Evolutionary conservation across 2,888 invertebrate genomes (phyloP), one percentile per base, ranked within the genome.

Genomic region (Mesorhabditis spiculigera): DNA sequence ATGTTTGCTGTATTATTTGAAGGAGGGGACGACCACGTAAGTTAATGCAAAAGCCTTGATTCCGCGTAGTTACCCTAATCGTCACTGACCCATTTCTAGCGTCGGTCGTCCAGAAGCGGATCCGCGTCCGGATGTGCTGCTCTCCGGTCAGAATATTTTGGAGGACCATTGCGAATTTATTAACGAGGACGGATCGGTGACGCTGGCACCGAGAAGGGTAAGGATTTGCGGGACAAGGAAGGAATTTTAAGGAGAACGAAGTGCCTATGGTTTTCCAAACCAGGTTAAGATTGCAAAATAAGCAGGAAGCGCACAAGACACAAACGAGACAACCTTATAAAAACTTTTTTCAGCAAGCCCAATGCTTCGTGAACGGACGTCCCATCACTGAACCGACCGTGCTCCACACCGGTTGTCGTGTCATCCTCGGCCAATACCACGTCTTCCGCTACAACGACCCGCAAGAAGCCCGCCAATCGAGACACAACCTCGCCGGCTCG

Each of bases 381-480:
- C 92, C 93, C 88, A 90, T 93, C 65, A 63, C 66, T 2, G 93
- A 94, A 85, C 91, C 94, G 0, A 91, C 92, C 69, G 90, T 92
- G 67, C 89, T 98, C 67, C 93, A 93, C 88, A 95, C 94, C 0
- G 98, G 97, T 0, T 94, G 94, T 1, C 91, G 98, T 70, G 95
- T 99, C 44, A 98, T 99, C 86, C 90, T 99, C 71, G 98, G 98
- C 78, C 96, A 95, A 88, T 95, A 95, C 89, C 98, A 98, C 89
- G 98, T 98, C 75, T 99, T 98, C 89, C 91, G 98, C 74, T 99
- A 97, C 89, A 97, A 95, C 81, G 94, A 98, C 89, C 98, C 98
- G 1, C 81, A 81, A 69, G 85, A 86, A 71, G 85, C 85, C 5
- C 71, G 85, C 43, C 80, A 83, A 67, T 81, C 81, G 67, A 70